phyloP scores from a whole-genome alignment of 2,888 invertebrate species.

The Merodon equestris region DNA sequence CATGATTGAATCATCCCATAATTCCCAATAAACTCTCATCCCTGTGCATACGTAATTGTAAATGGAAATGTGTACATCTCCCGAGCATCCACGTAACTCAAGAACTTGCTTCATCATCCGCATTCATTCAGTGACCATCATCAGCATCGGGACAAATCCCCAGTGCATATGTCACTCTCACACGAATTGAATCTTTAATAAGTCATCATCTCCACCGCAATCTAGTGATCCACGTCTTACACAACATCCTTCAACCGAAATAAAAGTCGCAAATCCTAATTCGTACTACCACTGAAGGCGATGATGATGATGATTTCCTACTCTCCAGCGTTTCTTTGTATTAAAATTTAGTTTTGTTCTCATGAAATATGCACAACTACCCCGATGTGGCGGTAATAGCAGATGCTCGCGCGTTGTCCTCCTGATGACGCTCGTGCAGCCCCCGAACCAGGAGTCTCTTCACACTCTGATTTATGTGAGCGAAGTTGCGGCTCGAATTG shows the following conservation, averaged over 20 bases:
- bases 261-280: background rate
- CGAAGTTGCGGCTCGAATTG: conserved; percentile 51
- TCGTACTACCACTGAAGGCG: conserved; percentile 8
- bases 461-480: conserved; percentile 59
- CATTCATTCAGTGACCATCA: conserved; percentile 12
- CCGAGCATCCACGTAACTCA: too few relatives aligned
- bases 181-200: conserved; percentile 61
- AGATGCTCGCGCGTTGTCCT: conserved; percentile 33
- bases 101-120: too few relatives aligned
- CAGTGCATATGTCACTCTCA: conserved; percentile 36
- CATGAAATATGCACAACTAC: conserved; percentile 61
- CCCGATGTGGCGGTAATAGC: conserved; percentile 38
- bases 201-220: conserved; percentile 56
- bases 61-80: conserved; percentile 25
- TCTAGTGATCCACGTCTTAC: conserved; percentile 15
- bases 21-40: background rate
- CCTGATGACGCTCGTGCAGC: conserved; percentile 45
- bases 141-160: conserved; percentile 1
- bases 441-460: conserved; percentile 37
- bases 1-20: too few relatives aligned
- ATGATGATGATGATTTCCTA: conserved; percentile 50
- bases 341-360: conserved; percentile 53
- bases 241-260: too few relatives aligned
- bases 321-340: conserved; percentile 3
- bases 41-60: conserved; percentile 3